These are phyloP conservation scores for Hassar affinis DNA, from an alignment of 2,113 vertebrate genomes.

Conservation along the genomic window DNA sequence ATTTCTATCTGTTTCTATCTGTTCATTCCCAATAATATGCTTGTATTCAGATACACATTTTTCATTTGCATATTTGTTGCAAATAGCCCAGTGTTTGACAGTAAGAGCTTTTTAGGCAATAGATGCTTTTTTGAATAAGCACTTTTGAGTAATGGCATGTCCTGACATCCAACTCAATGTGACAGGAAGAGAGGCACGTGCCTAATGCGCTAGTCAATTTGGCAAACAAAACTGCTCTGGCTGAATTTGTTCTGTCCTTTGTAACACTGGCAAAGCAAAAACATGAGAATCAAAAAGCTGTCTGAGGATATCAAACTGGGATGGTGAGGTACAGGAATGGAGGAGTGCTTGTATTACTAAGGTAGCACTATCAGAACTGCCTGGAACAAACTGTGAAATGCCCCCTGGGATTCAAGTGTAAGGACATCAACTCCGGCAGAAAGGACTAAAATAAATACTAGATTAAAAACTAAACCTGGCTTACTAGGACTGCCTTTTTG, in stretches of 20 bases:
- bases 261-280: slow-evolving; percentile 15
- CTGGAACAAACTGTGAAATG: slow-evolving; percentile 26
- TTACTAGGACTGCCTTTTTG: slow-evolving; percentile 34
- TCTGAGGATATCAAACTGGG: slow-evolving; percentile 1
- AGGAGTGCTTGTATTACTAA: slow-evolving; percentile 1
- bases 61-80: slow-evolving; percentile 9
- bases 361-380: slow-evolving; percentile 32
- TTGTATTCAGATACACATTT: not conserved
- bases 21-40: not conserved
- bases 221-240: slow-evolving; percentile 53
- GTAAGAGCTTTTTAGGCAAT: slow-evolving; percentile 7
- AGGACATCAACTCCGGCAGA: slow-evolving; percentile 11
- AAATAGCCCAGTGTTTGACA: not conserved
- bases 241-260: slow-evolving; percentile 47
- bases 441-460: slow-evolving; percentile 42
- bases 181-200: slow-evolving; percentile 36
- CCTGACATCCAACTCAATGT: slow-evolving; percentile 29
- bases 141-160: slow-evolving; percentile 12
- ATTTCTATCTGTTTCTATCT: too few relatives aligned
- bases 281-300: slow-evolving; percentile 1
- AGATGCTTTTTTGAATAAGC: slow-evolving; percentile 12
- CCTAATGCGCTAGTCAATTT: slow-evolving; percentile 29
- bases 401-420: slow-evolving; percentile 22
- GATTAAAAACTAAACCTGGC: slow-evolving; percentile 25
- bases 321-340: not conserved